Evolutionary conservation across 2,888 invertebrate genomes (phyloP), one percentile per base, ranked within the genome.

Genomic region (Drosophila hamatofila): DNA sequence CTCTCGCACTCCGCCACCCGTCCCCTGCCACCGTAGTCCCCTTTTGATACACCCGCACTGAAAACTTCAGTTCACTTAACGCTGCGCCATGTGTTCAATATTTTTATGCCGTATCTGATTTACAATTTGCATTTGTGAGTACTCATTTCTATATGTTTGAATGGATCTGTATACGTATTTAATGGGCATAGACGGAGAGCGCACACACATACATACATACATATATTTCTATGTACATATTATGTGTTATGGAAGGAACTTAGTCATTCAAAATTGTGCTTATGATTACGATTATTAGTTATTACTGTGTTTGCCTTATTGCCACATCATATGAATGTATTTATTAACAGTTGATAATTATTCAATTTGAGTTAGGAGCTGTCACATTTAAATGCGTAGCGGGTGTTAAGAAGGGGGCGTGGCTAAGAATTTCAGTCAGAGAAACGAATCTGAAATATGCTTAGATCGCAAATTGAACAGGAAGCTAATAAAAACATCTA

Each of bases 81-180:
- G 65, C 78, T 68, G 78, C 84, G 88, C 88, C 84, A 85, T 85
- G 84, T 85, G 88, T 85, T 85, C 84, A 85, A 88, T 88, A 85
- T 85, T 71, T 78, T 83, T 72, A 81, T 85, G 79, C 85, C 84
- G 81, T 88, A 85, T 88, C 84, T 88, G 84, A 85, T 85, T 84
- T 84, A 86, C 81, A 83, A 83, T 83, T 86, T 86, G 80, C 78
- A 80, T 78, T 70, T 72, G 56, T 72, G 70, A 56, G 71, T 54
- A 61, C 55, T 70, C 56, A 33, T 39, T 35, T 25, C n/a, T 63
- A 44, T 57, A 46, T 55, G 64, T 69, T 51, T 27, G 58, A 60
- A 71, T 67, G 67, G 33, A 27, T 59, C 52, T 37, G 54, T 55
- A 23, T 44, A 52, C 21, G 64, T 52, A n/a, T 66, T 68, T 52